Base-by-base conservation (phyloP, 2,797 vertebrate species). In the Helarctos malayanus region DNA sequence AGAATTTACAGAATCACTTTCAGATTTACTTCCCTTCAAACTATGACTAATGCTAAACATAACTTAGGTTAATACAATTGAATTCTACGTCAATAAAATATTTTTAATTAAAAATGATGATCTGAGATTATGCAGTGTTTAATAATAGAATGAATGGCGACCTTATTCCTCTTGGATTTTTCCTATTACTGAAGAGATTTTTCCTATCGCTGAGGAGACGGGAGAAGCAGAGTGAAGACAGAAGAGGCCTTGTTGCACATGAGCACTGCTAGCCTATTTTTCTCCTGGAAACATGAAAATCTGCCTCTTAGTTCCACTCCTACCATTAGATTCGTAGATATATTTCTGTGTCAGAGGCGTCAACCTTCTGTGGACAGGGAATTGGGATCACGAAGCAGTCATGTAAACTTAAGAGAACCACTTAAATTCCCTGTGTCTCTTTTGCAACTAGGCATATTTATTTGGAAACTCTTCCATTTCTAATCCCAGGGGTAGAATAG, bases 31-130 rank as follows among this genome's bases (percentile, higher is more conserved):
- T 94, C n/a, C 19, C n/a, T 52, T 41, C 7, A n/a, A 84, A 79
- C 5, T 47, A 21, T 45, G 18, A 95, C 56, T 52, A 93, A 73
- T 73, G 38, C 19, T 94, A 86, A 86, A 76, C 85, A 56, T 88
- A 95, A 94, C 63, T 86, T 80, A 45, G 52, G 49, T 76, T 93
- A 83, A n/a, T 23, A 32, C 38, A 81, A 81, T 29, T 83, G 69
- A 95, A 88, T 93, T 94, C 59, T 82, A 56, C 21, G 75, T 61
- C 57, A 63, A 92, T 71, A 79, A 15, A 52, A 61, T 71, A 69
- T 59, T 19, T 96, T 86, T 91, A 94, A 94, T 87, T 79, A 71
- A 95, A 96, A 96, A 81, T 91, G 23, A 79, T 61, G 41, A 63
- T 71, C 45, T 79, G 19, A 68, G 14, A 91, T 87, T 89, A 81